Conservation (phyloP, 2,888 invertebrate species). For the Cepaea hortensis region DNA sequence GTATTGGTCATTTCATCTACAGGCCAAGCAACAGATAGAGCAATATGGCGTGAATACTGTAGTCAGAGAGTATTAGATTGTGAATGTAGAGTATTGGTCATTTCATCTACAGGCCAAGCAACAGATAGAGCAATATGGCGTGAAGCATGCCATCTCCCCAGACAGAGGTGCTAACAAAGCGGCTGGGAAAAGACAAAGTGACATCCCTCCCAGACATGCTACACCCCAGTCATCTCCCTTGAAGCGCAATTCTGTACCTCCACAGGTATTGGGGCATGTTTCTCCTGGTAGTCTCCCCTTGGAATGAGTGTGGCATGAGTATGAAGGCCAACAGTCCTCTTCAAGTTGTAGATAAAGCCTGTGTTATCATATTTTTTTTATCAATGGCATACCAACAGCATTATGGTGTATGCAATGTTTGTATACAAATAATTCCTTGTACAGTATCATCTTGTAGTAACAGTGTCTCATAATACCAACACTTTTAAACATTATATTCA, state of each 20-base stretch:
- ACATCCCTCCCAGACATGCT: constrained; percentile 36
- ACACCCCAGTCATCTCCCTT: constrained; percentile 52
- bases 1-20: constrained; percentile 49
- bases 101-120: constrained; percentile 55
- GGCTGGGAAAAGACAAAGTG: constrained; percentile 35
- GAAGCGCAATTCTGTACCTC: constrained; percentile 63
- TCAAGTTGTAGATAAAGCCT: not conserved
- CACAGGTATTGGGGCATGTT: constrained; percentile 41
- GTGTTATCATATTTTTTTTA: no score
- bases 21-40: constrained; percentile 50
- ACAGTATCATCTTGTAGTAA: no score
- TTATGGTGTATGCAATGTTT: no score
- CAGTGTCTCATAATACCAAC: no score
- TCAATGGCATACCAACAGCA: no score
- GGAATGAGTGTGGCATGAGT: not conserved
- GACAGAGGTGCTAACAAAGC: constrained; percentile 35
- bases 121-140: constrained; percentile 47
- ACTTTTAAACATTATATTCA: no score
- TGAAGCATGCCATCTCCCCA: constrained; percentile 23
- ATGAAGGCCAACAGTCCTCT: not conserved
- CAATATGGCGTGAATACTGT: constrained; percentile 39
- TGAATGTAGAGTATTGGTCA: not conserved
- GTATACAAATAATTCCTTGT: no score
- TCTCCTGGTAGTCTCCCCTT: constrained; percentile 5
- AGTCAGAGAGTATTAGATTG: not conserved